Percentiles rank a stretch among this genome's conserved stretches.
phyloP scores from a whole-genome alignment of 2,113 vertebrate genomes.

The Todiramphus chloris region DNA sequence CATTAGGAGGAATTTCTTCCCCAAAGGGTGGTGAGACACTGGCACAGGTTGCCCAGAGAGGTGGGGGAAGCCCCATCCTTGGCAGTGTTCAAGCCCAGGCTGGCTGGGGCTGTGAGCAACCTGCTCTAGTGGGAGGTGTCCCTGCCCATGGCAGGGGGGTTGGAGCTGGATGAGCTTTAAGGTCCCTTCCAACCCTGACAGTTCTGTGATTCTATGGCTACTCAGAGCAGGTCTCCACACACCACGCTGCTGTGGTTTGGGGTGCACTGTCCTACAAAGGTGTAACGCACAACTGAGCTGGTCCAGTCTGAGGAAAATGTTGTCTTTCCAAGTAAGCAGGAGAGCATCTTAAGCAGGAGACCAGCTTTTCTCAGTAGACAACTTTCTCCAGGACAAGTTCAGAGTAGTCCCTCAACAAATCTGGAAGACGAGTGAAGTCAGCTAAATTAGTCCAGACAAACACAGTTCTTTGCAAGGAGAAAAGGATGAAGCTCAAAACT shows the following conservation, averaged over 20 bases:
- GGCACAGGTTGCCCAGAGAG: too few relatives aligned
- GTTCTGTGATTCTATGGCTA: too few relatives aligned
- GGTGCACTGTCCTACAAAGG: not conserved
- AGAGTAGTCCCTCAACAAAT: not conserved
- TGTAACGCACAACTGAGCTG: not conserved
- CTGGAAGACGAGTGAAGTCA: not conserved
- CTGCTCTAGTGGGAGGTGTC: too few relatives aligned
- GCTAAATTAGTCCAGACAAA: not conserved
- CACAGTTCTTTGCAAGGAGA: not conserved
- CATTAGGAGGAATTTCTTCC: too few relatives aligned
- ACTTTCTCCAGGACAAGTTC: not conserved
- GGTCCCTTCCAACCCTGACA: too few relatives aligned
- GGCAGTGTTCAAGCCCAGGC: too few relatives aligned
- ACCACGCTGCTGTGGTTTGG: rapidly evolving
- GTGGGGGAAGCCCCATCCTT: too few relatives aligned
- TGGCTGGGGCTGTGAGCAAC: too few relatives aligned
- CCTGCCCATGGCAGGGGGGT: too few relatives aligned
- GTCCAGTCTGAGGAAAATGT: not conserved
- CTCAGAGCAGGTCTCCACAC: not conserved
- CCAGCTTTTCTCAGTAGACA: not conserved
- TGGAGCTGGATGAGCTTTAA: too few relatives aligned
- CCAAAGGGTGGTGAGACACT: too few relatives aligned
- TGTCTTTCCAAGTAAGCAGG: not conserved
- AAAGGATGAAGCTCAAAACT: not conserved
- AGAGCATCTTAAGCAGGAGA: not conserved